Percentiles rank a stretch among this genome's conserved stretches.
Conservation (phyloP, 2,888 invertebrate genomes). For the Endomychus coccineus region DNA sequence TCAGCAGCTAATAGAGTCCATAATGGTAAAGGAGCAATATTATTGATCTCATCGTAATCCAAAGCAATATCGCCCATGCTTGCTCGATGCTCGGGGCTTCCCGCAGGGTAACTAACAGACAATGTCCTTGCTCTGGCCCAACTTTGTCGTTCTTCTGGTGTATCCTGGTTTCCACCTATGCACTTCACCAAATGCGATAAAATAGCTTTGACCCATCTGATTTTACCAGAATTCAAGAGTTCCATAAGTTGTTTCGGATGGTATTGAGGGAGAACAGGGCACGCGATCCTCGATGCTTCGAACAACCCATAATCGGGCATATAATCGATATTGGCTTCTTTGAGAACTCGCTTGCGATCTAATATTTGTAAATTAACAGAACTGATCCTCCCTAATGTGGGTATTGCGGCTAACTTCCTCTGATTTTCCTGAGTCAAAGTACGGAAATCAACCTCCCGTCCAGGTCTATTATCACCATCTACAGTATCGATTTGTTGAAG, state of each 20-base stretch:
- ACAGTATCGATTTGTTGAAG: constrained; percentile 49
- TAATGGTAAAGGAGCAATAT: constrained; percentile 95
- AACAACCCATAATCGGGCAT: constrained; percentile 93
- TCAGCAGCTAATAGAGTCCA: constrained; percentile 96
- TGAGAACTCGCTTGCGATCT: constrained; percentile 55
- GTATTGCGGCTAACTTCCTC: constrained; percentile 60
- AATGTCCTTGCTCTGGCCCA: constrained; percentile 87
- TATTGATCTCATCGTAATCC: constrained; percentile 92
- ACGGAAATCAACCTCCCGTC: constrained; percentile 63
- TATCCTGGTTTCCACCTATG: constrained; percentile 47
- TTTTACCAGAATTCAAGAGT: constrained; percentile 94
- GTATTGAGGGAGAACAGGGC: constrained; percentile 96
- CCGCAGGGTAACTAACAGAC: constrained; percentile 78
- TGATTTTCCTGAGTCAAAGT: constrained; percentile 62
- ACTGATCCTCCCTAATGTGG: constrained; percentile 66
- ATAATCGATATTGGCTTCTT: constrained; percentile 56
- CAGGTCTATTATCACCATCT: constrained; percentile 53
- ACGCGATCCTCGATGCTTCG: constrained; percentile 94
- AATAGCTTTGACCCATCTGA: constrained; percentile 96
- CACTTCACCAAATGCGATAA: constrained; percentile 90
- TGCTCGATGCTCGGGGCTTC: constrained; percentile 73
- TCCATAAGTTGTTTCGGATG: constrained; percentile 99
- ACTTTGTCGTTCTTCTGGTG: constrained; percentile 50
- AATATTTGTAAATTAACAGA: constrained; percentile 76
- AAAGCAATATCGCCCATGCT: constrained; percentile 81